Conservation (phyloP, 2,797 vertebrate species). For the Leptodactylus fallax region DNA sequence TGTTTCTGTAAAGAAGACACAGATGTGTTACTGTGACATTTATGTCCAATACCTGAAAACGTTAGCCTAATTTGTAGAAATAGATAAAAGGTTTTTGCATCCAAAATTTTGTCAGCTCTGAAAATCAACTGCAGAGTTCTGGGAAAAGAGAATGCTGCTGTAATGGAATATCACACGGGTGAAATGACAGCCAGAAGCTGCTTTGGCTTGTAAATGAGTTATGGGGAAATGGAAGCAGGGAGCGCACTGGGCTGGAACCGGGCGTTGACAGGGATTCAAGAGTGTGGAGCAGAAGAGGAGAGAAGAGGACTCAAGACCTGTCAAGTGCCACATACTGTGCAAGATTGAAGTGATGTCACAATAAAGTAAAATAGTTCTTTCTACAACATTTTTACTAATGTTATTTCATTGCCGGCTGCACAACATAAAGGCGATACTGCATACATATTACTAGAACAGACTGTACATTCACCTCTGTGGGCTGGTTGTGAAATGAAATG, state of each 20-base stretch:
- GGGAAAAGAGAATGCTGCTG: slow-evolving; percentile 35
- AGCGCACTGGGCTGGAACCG: slow-evolving; percentile 57
- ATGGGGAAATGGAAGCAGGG: slow-evolving; percentile 55
- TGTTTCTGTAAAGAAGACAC: not conserved
- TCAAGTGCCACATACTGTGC: slow-evolving; percentile 19
- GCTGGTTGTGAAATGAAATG: slow-evolving; percentile 18
- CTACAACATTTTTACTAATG: slow-evolving; percentile 21
- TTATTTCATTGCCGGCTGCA: slow-evolving; percentile 11
- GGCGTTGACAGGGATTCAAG: slow-evolving; percentile 51
- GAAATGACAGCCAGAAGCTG: slow-evolving; percentile 62
- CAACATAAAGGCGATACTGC: not conserved
- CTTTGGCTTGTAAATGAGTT: slow-evolving; percentile 65
- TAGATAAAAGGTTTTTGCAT: not conserved
- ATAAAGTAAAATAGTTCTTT: not conserved
- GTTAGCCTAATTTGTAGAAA: slow-evolving; percentile 30
- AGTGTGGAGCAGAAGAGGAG: slow-evolving; percentile 14
- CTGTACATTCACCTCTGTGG: not conserved
- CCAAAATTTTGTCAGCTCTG: slow-evolving; percentile 28
- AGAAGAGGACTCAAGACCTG: slow-evolving; percentile 29
- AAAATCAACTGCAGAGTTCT: slow-evolving; percentile 54
- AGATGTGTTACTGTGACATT: slow-evolving; percentile 19
- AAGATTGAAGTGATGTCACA: slow-evolving; percentile 7
- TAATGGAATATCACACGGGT: slow-evolving; percentile 61
- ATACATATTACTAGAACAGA: slow-evolving; percentile 21
- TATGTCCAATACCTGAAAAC: slow-evolving; percentile 2